phyloP scores from a whole-genome alignment of 2,113 vertebrate genomes.

The Actinemys pallida region DNA sequence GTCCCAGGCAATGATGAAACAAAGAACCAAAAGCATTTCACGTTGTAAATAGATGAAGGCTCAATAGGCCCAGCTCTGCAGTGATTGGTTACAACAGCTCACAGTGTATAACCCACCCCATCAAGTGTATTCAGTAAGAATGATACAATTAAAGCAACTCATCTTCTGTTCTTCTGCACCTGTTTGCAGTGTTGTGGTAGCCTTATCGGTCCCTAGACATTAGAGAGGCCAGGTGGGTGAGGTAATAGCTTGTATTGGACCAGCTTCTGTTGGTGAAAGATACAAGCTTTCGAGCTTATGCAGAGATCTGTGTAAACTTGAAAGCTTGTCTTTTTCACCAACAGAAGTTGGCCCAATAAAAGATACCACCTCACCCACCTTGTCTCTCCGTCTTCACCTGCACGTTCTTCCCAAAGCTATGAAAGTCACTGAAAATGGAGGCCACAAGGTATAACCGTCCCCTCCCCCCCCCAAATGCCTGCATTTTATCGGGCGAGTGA shows the following conservation, averaged over 20 bases:
- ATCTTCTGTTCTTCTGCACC: neutral
- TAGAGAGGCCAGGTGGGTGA: neutral
- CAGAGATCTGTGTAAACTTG: neutral
- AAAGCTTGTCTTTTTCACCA: neutral
- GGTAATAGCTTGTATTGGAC: neutral
- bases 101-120: neutral
- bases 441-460: neutral
- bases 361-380: neutral
- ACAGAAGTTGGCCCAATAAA: neutral
- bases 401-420: neutral
- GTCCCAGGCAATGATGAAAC: neutral
- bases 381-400: neutral
- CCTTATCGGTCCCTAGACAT: neutral
- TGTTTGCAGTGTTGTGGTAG: neutral
- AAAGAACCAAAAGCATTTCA: rapidly evolving
- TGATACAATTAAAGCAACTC: neutral
- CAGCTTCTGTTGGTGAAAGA: neutral
- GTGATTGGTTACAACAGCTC: neutral
- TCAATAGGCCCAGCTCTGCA: neutral
- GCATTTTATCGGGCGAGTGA: neutral
- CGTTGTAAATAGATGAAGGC: neutral
- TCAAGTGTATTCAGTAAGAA: rapidly evolving
- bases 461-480: neutral
- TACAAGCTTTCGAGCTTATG: neutral
- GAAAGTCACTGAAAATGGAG: neutral